phyloP scores from a whole-genome alignment of 2,797 vertebrate genomes.

The Apogon talboti region DNA sequence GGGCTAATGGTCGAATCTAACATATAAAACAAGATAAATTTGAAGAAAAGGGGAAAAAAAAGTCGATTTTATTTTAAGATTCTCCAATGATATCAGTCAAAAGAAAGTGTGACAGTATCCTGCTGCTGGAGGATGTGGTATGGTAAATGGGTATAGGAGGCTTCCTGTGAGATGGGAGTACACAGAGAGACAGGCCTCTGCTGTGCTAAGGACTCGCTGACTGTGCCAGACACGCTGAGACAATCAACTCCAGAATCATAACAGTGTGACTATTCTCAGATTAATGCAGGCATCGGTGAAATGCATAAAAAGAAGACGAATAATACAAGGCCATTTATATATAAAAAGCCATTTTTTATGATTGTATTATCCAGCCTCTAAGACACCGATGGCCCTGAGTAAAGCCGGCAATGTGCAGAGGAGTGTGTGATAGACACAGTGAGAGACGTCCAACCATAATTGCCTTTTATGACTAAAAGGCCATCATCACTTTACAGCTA shows the following conservation, averaged over 20 bases:
- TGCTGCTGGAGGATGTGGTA: slow-evolving; percentile 27
- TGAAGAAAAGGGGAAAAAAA: background rate
- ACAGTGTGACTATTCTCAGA: slow-evolving; percentile 57
- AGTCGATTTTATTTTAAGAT: slow-evolving; percentile 7
- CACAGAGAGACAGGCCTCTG: slow-evolving; percentile 45
- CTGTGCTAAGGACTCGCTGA: slow-evolving; percentile 50
- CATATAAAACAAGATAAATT: background rate
- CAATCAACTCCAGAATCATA: slow-evolving; percentile 60
- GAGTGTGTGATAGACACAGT: slow-evolving; percentile 46
- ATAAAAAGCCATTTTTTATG: slow-evolving; percentile 30
- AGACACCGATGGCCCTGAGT: slow-evolving; percentile 9
- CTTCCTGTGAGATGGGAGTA: slow-evolving; percentile 30
- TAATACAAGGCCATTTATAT: slow-evolving; percentile 38
- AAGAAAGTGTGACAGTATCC: slow-evolving; percentile 13
- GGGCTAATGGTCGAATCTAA: background rate
- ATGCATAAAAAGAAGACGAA: slow-evolving; percentile 43
- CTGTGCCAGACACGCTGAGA: slow-evolving; percentile 58
- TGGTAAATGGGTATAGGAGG: slow-evolving; percentile 37
- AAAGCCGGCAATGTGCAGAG: slow-evolving; percentile 15
- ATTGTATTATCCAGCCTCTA: slow-evolving; percentile 37
- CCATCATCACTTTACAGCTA: slow-evolving; percentile 43
- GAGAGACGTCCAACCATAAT: slow-evolving; percentile 43
- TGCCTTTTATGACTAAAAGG: slow-evolving; percentile 55
- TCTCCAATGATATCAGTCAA: slow-evolving; percentile 16
- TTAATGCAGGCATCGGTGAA: slow-evolving; percentile 47